These are phyloP conservation scores for Sebastes taczanowskii DNA, from an alignment of 2,797 vertebrate species.

Conservation along the genomic window DNA sequence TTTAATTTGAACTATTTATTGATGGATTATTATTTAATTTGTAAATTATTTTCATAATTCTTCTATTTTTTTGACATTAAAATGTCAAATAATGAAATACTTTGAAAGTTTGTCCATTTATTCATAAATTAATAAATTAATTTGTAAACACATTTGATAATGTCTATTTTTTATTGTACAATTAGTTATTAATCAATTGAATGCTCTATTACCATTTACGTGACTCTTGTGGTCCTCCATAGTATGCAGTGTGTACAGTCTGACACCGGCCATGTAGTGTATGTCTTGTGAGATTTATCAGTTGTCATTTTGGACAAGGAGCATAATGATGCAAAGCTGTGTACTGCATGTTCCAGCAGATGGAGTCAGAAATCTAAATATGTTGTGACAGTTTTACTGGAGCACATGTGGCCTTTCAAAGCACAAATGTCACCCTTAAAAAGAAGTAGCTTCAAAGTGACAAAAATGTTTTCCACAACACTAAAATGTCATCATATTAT, in stretches of 20 bases:
- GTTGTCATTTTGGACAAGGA: neutral
- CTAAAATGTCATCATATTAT: neutral
- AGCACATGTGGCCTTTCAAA: neutral
- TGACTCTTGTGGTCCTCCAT: too few relatives aligned
- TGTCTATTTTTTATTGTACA: too few relatives aligned
- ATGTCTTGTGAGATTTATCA: neutral
- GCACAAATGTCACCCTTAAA: neutral
- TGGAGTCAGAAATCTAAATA: neutral
- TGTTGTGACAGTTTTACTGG: neutral
- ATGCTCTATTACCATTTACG: too few relatives aligned
- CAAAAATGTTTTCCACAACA: neutral
- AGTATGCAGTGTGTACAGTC: neutral
- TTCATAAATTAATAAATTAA: too few relatives aligned
- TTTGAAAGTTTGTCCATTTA: too few relatives aligned
- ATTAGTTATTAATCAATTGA: too few relatives aligned
- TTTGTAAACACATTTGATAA: too few relatives aligned
- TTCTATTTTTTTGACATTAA: too few relatives aligned
- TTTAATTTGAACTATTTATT: too few relatives aligned
- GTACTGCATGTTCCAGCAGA: neutral
- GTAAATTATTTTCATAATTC: too few relatives aligned
- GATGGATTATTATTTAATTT: too few relatives aligned
- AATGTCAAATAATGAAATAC: too few relatives aligned
- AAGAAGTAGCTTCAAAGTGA: neutral
- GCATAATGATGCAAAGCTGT: neutral
- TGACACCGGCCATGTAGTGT: neutral